These are phyloP conservation scores for Hemicrepidius hirtus DNA, from an alignment of 2,888 invertebrate species.

Conservation along the genomic window DNA sequence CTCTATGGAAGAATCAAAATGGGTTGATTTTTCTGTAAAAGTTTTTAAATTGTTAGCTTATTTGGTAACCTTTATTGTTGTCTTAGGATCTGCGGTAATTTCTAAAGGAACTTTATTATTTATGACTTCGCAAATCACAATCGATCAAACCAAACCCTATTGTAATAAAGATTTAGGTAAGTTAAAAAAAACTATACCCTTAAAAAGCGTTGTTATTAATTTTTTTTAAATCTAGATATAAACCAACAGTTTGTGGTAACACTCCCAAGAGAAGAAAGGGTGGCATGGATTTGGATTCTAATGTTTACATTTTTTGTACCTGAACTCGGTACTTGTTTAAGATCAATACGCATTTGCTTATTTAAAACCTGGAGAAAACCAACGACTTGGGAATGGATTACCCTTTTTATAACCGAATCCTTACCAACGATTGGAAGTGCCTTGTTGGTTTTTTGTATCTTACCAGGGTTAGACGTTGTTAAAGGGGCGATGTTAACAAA, in stretches of 20 bases:
- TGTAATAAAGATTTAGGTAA: conserved; percentile 76
- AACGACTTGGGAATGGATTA: conserved; percentile 73
- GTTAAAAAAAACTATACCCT: conserved; percentile 16
- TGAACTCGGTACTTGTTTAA: conserved; percentile 83
- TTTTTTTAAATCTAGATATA: conserved; percentile 71
- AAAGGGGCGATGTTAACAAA: conserved; percentile 90
- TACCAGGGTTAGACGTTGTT: conserved; percentile 88
- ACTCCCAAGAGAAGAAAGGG: conserved; percentile 78
- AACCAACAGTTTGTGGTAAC: conserved; percentile 78
- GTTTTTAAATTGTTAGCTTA: conserved; percentile 82
- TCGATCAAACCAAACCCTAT: conserved; percentile 74
- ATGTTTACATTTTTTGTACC: conserved; percentile 85
- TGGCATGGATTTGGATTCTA: conserved; percentile 88
- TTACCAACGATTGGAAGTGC: conserved; percentile 86
- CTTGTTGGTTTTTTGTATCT: conserved; percentile 82
- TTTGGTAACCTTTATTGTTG: conserved; percentile 78
- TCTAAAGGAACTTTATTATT: conserved; percentile 85
- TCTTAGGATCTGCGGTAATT: conserved; percentile 80
- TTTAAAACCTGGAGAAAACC: conserved; percentile 83
- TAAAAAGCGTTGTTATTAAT: background rate
- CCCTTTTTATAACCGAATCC: conserved; percentile 83
- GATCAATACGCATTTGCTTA: conserved; percentile 81
- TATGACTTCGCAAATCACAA: conserved; percentile 82
- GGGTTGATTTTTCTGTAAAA: conserved; percentile 78
- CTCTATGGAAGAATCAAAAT: conserved; percentile 79